Base-by-base conservation (phyloP, 53 echinoderm and acorn worm species). In the Holothuria scabra region DNA sequence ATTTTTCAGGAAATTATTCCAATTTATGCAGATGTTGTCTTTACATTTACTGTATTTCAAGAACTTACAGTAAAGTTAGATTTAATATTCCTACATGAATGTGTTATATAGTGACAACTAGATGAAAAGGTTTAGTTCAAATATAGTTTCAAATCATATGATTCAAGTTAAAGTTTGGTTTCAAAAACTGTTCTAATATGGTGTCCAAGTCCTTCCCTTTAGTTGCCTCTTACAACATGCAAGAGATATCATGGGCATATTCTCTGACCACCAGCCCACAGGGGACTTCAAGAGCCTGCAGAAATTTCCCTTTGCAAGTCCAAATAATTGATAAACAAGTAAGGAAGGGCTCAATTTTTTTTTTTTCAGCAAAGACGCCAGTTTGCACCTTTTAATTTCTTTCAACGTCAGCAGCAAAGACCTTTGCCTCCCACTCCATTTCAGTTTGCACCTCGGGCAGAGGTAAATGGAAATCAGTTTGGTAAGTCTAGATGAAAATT, bases 341-440 rank as follows among this genome's bases (percentile, higher is more conserved):
- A 1, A 28, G 7, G 12, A 63, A 28, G n/a, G 10, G 9, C 18
- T 30, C n/a, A 63, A n/a, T n/a, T n/a, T 63, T 63, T 19, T 28
- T 30, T 28, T 21, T 59, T 21, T 55, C 78, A 78, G 59, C 56
- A 56, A 46, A 56, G 56, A 78, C 59, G 19, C 56, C 78, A 78
- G 12, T 30, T 56, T 78, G 16, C 78, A 8, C 56, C 56, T 78
- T 78, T 78, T 19, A 78, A 78, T 59, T 18, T 56, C 11, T 78
- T 78, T 56, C 78, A 58, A 56, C 56, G 59, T 56, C 78, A 30
- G 28, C 78, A 56, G 32, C 46, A 59, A 22, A 78, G 78, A 31
- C 78, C 78, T 19, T 12, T 78, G 31, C 78, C 78, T 26, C 78
- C 78, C 1, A 78, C 78, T 8, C 78, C 78, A 25, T 78, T 78